These are phyloP conservation scores for Pampus argenteus DNA, from an alignment of 2,797 vertebrate genomes.

Conservation along the genomic window DNA sequence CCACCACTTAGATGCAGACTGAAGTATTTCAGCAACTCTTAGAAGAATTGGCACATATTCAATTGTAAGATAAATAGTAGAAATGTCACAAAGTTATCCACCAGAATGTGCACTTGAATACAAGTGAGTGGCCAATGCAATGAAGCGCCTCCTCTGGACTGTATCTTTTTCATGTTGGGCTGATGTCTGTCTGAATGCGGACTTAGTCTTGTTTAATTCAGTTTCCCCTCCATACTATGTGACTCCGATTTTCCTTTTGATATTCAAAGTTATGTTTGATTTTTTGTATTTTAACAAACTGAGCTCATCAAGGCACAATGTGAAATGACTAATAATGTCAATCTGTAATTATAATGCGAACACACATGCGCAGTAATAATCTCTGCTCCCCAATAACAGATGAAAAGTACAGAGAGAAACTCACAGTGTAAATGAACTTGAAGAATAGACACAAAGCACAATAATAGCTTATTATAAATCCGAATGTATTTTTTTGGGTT, in stretches of 20 bases:
- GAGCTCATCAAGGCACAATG: not conserved
- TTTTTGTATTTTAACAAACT: constrained; percentile 2
- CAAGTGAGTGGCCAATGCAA: no score
- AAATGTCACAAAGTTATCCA: no score
- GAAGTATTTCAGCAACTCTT: not conserved
- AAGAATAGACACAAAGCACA: no score
- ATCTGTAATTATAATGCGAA: not conserved
- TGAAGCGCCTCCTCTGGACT: no score
- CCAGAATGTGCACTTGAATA: no score
- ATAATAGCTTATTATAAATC: not conserved
- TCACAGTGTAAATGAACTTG: no score
- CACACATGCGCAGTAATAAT: not conserved
- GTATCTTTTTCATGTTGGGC: no score
- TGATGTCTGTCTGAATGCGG: no score
- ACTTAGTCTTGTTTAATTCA: not conserved
- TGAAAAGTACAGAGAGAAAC: not conserved
- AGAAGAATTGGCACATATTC: not conserved
- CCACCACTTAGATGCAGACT: not conserved
- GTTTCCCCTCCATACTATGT: no score
- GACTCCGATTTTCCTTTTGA: constrained; percentile 4
- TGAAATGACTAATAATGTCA: not conserved
- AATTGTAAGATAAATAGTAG: no score
- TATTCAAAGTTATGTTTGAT: not conserved
- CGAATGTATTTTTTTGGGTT: not conserved
- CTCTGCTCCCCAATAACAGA: not conserved